Percentiles rank a stretch among this genome's conserved stretches.
These are phyloP conservation scores for Drosophila atripex DNA, from an alignment of 2,888 invertebrate species.

Conservation along the genomic window DNA sequence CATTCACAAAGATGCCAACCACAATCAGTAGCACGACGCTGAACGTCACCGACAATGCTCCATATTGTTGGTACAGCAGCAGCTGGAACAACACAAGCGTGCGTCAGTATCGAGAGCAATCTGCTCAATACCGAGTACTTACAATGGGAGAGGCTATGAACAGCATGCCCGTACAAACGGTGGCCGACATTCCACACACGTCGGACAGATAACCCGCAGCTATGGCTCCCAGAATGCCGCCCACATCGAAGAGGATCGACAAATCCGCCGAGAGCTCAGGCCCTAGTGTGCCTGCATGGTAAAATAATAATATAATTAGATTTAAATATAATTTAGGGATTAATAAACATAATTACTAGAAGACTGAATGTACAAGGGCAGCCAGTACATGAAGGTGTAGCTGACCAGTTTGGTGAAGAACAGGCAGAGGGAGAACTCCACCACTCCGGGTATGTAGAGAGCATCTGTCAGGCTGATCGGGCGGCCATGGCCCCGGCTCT, in stretches of 20 bases:
- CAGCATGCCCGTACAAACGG: slow-evolving; percentile 94
- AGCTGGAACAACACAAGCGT: slow-evolving; percentile 86
- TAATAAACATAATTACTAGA: slow-evolving; percentile 85
- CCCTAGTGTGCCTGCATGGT: slow-evolving; percentile 86
- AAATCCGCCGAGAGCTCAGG: slow-evolving; percentile 90
- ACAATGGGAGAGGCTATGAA: slow-evolving; percentile 92
- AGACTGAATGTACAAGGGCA: slow-evolving; percentile 94
- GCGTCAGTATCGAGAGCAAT: neutral
- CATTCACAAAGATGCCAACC: slow-evolving; percentile 94
- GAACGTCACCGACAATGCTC: slow-evolving; percentile 86
- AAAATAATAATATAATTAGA: neutral
- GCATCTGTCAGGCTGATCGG: slow-evolving; percentile 85
- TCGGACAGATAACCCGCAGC: slow-evolving; percentile 94
- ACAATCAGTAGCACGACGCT: slow-evolving; percentile 89
- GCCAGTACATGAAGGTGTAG: slow-evolving; percentile 98
- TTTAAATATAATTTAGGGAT: neutral
- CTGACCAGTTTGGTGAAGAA: slow-evolving; percentile 98
- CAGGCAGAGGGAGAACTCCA: slow-evolving; percentile 95
- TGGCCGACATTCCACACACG: slow-evolving; percentile 91
- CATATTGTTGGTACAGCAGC: slow-evolving; percentile 90
- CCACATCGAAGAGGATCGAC: slow-evolving; percentile 93
- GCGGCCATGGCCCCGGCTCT: slow-evolving; percentile 37
- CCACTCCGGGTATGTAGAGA: slow-evolving; percentile 93
- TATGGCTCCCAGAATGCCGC: slow-evolving; percentile 95
- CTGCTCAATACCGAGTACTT: slow-evolving; percentile 38